These are phyloP conservation scores for Xestia xanthographa DNA, from an alignment of 2,888 invertebrate species.

Conservation along the genomic window DNA sequence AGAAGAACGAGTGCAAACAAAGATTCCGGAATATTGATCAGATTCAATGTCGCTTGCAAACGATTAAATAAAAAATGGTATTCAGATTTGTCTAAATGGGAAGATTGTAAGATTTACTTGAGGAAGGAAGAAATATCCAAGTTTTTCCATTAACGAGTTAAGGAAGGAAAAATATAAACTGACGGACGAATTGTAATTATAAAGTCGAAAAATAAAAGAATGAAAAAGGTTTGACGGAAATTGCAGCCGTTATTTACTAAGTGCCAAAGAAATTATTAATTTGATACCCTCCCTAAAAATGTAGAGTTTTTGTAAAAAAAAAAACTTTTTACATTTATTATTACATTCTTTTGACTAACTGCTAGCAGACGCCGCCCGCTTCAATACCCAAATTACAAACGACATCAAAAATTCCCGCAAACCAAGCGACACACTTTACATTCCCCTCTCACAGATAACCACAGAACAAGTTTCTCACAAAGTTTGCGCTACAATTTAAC, in stretches of 20 bases:
- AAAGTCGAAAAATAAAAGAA: not conserved
- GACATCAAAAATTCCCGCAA: conserved; percentile 2
- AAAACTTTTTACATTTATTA: not conserved
- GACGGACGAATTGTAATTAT: not conserved
- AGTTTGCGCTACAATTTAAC: conserved; percentile 59
- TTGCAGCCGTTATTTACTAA: not conserved
- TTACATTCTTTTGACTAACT: not conserved
- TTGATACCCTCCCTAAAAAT: not conserved
- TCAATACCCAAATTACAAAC: not conserved
- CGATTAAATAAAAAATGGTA: conserved; percentile 44
- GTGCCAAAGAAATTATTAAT: not conserved
- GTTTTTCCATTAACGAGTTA: conserved; percentile 9
- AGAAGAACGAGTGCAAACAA: conserved; percentile 59
- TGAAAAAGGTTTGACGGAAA: not conserved
- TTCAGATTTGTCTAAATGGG: conserved; percentile 30
- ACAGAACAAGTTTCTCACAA: conserved; percentile 49
- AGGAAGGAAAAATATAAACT: conserved; percentile 10
- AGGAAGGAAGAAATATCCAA: conserved; percentile 13
- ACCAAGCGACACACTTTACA: conserved; percentile 32
- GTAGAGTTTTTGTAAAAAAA: too few relatives aligned
- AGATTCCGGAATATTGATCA: conserved; percentile 70
- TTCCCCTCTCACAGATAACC: conserved; percentile 33
- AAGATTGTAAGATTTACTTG: conserved; percentile 32
- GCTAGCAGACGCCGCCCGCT: too few relatives aligned
- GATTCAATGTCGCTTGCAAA: conserved; percentile 42